Conservation (phyloP, 1,140 invertebrate genomes). For the Drosophila funebris region DNA sequence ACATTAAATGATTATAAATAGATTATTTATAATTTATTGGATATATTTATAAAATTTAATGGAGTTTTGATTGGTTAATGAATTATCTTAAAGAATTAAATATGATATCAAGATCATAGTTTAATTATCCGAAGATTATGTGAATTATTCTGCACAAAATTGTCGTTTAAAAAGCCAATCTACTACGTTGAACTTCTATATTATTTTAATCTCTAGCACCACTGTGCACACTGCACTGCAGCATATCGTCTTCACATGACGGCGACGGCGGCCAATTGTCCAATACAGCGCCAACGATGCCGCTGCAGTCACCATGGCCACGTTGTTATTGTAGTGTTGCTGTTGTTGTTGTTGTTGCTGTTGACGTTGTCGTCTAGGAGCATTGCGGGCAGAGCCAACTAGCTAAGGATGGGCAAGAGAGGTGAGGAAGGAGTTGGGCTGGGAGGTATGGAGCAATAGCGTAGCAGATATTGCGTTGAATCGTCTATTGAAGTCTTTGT, state of each 20-base stretch:
- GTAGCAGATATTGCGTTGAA: conserved; percentile 49
- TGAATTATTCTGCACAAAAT: no score
- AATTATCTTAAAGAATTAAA: no score
- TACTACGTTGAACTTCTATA: not conserved
- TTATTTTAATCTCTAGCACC: not conserved
- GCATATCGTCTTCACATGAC: conserved; percentile 56
- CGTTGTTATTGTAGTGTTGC: conserved; percentile 6
- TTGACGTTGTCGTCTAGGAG: conserved; percentile 61
- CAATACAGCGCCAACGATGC: conserved; percentile 58
- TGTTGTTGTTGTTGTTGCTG: no score
- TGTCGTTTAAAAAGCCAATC: no score
- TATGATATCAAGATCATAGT: no score
- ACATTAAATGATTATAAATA: no score
- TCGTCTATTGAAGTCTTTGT: conserved; percentile 63
- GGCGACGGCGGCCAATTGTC: conserved; percentile 70
- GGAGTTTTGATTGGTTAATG: no score
- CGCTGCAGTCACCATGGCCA: conserved; percentile 56
- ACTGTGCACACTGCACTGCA: conserved; percentile 46
- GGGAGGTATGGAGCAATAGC: not conserved
- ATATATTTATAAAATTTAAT: no score
- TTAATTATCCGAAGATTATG: no score
- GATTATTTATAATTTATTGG: no score
- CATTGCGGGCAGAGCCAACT: conserved; percentile 9
- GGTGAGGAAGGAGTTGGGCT: not conserved
- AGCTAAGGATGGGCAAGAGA: not conserved